A percentile compares a stretch with the other conserved stretches of the same genome.
Evolutionary conservation across 2,113 vertebrate species (phyloP).

Genomic region (Hippopotamus amphibius): DNA sequence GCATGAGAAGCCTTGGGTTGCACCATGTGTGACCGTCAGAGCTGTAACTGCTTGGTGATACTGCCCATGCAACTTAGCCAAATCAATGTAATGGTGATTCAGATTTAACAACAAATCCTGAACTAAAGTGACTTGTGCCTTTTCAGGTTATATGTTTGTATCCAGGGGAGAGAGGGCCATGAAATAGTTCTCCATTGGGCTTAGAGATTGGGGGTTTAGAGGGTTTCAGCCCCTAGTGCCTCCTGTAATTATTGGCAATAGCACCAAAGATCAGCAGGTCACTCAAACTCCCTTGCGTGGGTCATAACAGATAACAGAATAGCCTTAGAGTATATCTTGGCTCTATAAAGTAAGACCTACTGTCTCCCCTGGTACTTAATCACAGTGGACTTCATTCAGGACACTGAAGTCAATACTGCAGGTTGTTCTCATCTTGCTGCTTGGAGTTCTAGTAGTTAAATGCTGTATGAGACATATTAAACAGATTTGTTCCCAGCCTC

Average conservation of each 20-base stretch:
- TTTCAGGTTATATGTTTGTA: background rate
- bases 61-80: background rate
- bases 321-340: background rate
- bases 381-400: background rate
- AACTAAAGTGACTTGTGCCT: background rate
- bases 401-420: background rate
- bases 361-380: slow-evolving; percentile 8
- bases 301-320: background rate
- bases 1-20: background rate
- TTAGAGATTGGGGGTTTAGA: background rate
- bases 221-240: background rate
- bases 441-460: slow-evolving; percentile 11
- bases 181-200: background rate
- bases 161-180: background rate
- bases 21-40: background rate
- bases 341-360: background rate
- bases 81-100: background rate
- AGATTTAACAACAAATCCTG: background rate
- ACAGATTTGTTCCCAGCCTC: slow-evolving; percentile 31
- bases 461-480: background rate
- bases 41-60: background rate
- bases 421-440: background rate
- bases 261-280: slow-evolving; percentile 6
- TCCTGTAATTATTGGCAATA: background rate
- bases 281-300: background rate